Base-by-base conservation (phyloP, 1,140 invertebrate species). In the Spodoptera litura region DNA sequence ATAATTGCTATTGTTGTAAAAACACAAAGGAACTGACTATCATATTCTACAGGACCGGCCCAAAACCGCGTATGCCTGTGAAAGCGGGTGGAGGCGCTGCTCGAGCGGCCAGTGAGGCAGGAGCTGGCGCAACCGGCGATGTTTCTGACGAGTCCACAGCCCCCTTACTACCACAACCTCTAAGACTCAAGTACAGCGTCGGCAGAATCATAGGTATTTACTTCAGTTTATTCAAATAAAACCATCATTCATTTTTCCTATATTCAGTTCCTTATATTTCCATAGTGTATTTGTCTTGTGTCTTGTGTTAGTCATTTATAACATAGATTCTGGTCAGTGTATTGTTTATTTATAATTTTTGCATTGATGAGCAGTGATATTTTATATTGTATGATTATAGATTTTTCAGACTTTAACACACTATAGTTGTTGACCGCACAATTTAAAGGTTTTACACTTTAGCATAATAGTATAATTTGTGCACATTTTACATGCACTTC, bases 21-120 rank as follows among this genome's bases (percentile, higher is more conserved):
- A 44, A 44, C 1, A 6, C 38, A 44, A 44, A 44, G 4, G 5
- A 9, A 44, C 38, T 10, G 8, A 9, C 38, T 8, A 44, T 49
- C 4, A 31, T 11, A 38, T 58, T 15, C 11, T 52, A 20, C 15
- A 95, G 95, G 78, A 92, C 92, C 61, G 96, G 96, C 11, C 96
- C 96, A 15, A 96, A 96, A 87, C 96, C 96, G 5, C 96, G 96
- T 78, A 96, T 96, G 96, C 96, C 96, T 6, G 95, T 96, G 68
- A 96, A 96, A 80, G 95, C 95, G 78, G 93, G 95, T 84, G 94
- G 87, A 11, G 83, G 91, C 6, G 89, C 87, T 15, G 84, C 84
- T 27, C 84, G 84, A 20, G 83, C 88, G 51, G 85, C 81, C 55
- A 83, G 81, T n/a, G 87, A 85, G 25, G 82, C 82, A 27, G 85